Percentiles rank a stretch among this genome's conserved stretches.
phyloP scores from a whole-genome alignment of 2,113 vertebrate genomes.

The Lota lota region DNA sequence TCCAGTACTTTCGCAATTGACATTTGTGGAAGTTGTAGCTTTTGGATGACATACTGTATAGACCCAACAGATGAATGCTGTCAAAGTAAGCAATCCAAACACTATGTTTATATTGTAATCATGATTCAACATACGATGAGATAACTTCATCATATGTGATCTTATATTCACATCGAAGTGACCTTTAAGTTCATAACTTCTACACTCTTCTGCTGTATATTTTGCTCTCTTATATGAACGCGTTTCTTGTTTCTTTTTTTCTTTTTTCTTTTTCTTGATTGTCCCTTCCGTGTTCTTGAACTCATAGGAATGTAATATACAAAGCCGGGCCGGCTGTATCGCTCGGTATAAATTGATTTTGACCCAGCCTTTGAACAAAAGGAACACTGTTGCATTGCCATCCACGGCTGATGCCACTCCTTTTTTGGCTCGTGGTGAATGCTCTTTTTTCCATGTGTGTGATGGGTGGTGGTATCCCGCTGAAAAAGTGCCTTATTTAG shows the following conservation, averaged over 20 bases:
- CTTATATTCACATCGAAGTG: too few species aligned
- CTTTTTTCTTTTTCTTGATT: conserved; percentile 30
- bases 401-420: conserved; percentile 84
- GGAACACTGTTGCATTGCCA: conserved; percentile 86
- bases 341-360: conserved; percentile 63
- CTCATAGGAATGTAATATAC: conserved; percentile 49
- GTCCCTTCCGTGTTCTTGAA: conserved; percentile 21
- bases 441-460: conserved; percentile 83
- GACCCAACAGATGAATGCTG: too few species aligned
- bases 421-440: conserved; percentile 90
- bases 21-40: too few species aligned
- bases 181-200: too few species aligned
- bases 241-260: conserved; percentile 9
- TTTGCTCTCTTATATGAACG: too few species aligned
- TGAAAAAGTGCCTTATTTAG: conserved; percentile 83
- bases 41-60: too few species aligned
- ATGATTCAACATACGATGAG: too few species aligned
- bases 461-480: conserved; percentile 75
- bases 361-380: conserved; percentile 81
- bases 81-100: too few species aligned
- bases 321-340: conserved; percentile 48
- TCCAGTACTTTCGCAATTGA: too few species aligned
- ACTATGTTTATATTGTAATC: too few species aligned
- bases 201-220: too few species aligned
- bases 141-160: too few species aligned